Evolutionary conservation across 30 jellyfish, hydroid and myxozoan species (phyloP).

Genomic region (Pelagia noctiluca): DNA sequence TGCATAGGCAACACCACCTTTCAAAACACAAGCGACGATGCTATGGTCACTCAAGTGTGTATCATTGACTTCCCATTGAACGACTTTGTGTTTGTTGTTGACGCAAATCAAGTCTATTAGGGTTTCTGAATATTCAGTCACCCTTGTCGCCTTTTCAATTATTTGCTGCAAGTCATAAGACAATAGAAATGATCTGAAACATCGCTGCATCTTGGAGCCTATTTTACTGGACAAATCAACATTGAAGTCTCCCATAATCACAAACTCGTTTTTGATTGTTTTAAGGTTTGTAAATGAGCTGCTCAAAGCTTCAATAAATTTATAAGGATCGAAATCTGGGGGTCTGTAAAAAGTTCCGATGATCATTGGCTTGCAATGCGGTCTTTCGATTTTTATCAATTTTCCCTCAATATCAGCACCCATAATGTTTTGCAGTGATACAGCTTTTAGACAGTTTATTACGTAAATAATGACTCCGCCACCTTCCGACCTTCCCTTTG

Average conservation of each 20-base stretch:
- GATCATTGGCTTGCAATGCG: conserved; percentile 66
- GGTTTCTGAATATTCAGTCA: too few relatives aligned
- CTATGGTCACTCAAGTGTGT: conserved; percentile 71
- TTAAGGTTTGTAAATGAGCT: conserved; percentile 55
- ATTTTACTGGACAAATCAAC: too few relatives aligned
- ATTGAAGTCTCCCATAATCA: conserved; percentile 63
- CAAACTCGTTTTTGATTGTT: conserved; percentile 58
- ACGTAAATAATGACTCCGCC: conserved; percentile 67
- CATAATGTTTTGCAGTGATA: conserved; percentile 66
- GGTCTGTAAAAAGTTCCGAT: conserved; percentile 75
- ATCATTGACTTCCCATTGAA: conserved; percentile 61
- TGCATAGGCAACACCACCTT: conserved; percentile 46
- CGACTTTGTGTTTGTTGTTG: conserved; percentile 61
- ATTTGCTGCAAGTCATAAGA: too few relatives aligned
- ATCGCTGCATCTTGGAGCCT: too few relatives aligned
- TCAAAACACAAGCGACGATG: conserved; percentile 45
- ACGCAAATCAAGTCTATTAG: too few relatives aligned
- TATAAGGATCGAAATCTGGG: conserved; percentile 57
- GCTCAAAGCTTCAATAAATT: conserved; percentile 46
- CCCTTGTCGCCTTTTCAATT: too few relatives aligned
- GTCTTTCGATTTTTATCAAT: conserved; percentile 67
- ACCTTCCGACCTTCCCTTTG: conserved; percentile 55
- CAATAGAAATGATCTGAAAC: too few relatives aligned
- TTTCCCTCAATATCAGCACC: conserved; percentile 73
- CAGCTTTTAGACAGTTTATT: conserved; percentile 50